Evolutionary conservation across 2,113 vertebrate species (phyloP).

Genomic region (Phaetusa simplex): DNA sequence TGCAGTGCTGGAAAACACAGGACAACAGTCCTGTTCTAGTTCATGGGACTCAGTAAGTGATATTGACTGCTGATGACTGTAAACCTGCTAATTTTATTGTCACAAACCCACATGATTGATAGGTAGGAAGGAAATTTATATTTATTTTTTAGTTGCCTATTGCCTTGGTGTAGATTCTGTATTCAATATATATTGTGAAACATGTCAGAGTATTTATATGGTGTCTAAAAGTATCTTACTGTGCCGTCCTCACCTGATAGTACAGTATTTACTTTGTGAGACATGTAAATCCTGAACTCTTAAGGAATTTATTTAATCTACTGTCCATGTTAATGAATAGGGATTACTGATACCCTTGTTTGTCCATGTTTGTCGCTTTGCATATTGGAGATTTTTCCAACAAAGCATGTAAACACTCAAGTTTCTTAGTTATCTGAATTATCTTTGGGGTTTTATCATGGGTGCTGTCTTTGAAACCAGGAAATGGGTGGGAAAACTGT

Average conservation of each 20-base stretch:
- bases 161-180: background rate
- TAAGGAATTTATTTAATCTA: background rate
- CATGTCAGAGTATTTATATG: background rate
- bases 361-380: background rate
- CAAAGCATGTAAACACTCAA: background rate
- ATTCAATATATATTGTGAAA: background rate
- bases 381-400: background rate
- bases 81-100: constrained; percentile 11
- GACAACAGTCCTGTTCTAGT: background rate
- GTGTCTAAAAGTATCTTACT: background rate
- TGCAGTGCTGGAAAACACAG: background rate
- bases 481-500: background rate
- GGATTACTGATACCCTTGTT: background rate
- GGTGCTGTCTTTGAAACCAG: background rate
- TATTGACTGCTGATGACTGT: background rate
- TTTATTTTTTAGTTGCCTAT: background rate
- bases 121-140: background rate
- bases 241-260: background rate
- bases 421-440: background rate
- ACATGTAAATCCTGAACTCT: background rate
- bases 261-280: background rate
- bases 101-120: background rate
- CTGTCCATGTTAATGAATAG: background rate
- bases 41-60: background rate
- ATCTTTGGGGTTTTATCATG: background rate